Evolutionary conservation across 1,140 invertebrate species (phyloP).

Genomic region (Solenopsis fugax): DNA sequence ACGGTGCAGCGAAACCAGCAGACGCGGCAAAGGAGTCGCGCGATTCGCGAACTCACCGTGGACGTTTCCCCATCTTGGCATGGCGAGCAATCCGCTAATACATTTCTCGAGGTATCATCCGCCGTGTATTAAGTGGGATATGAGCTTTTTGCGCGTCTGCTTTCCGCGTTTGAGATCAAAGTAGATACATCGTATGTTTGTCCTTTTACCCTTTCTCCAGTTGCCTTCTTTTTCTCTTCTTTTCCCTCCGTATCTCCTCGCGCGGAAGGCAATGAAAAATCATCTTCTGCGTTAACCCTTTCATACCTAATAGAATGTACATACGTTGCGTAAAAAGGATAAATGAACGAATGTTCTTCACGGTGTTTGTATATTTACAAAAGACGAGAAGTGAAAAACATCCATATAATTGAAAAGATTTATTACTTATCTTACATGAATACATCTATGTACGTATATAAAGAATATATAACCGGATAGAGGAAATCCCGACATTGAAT

Average conservation of each 20-base stretch:
- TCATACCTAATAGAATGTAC: background rate
- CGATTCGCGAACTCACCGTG: constrained; percentile 35
- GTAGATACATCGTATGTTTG: constrained; percentile 10
- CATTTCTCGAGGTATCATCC: constrained; percentile 60
- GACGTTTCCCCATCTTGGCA: constrained; percentile 43
- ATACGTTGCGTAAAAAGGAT: background rate
- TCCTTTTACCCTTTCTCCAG: background rate
- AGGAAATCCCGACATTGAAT: background rate
- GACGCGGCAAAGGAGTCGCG: constrained; percentile 17
- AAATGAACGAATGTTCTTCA: background rate
- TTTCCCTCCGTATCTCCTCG: background rate
- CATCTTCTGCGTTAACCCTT: background rate
- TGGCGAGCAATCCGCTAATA: constrained; percentile 63
- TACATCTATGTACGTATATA: background rate
- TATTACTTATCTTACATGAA: background rate
- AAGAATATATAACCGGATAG: background rate
- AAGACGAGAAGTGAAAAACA: background rate
- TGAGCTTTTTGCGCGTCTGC: constrained; percentile 59
- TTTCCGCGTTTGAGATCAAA: constrained; percentile 67
- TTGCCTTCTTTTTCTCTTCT: background rate
- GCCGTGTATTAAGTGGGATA: constrained; percentile 66
- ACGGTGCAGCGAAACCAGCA: constrained; percentile 14
- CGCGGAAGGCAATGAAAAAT: constrained; percentile 45
- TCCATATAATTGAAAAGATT: background rate
- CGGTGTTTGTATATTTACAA: background rate